Percentiles rank a stretch among this genome's conserved stretches.
phyloP scores from a whole-genome alignment of 2,888 invertebrate species.

The Laothoe populi region DNA sequence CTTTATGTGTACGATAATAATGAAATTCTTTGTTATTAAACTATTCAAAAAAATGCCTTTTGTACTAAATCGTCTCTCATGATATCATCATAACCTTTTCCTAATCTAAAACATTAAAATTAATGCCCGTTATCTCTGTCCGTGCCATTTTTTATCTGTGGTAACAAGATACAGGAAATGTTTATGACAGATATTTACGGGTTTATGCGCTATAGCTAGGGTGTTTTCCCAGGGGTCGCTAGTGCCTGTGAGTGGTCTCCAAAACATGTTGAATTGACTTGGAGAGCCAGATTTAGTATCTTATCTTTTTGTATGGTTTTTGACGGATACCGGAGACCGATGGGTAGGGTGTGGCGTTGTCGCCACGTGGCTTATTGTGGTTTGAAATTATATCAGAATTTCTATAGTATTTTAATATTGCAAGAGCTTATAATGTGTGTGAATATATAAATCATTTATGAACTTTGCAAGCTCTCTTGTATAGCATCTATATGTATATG shows the following conservation, averaged over 20 bases:
- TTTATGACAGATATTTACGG: constrained; percentile 30
- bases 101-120: not conserved
- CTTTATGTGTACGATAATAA: no score
- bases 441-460: no score
- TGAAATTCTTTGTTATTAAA: no score
- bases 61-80: not conserved
- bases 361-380: constrained; percentile 6
- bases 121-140: not conserved
- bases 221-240: constrained; percentile 21
- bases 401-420: no score
- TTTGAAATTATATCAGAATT: no score
- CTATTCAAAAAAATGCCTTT: not conserved
- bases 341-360: not conserved
- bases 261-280: constrained; percentile 29
- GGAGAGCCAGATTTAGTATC: constrained; percentile 23
- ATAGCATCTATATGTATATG: no score
- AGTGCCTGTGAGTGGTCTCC: constrained; percentile 23
- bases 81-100: not conserved
- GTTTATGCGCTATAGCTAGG: constrained; percentile 2
- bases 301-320: constrained; percentile 19
- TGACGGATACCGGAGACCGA: constrained; percentile 7
- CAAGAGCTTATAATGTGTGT: no score
- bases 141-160: constrained; percentile 28
- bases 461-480: no score
- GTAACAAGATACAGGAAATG: constrained; percentile 28